These are phyloP conservation scores for Vulpes ferrilata DNA, from an alignment of 2,113 vertebrate genomes.

Conservation along the genomic window DNA sequence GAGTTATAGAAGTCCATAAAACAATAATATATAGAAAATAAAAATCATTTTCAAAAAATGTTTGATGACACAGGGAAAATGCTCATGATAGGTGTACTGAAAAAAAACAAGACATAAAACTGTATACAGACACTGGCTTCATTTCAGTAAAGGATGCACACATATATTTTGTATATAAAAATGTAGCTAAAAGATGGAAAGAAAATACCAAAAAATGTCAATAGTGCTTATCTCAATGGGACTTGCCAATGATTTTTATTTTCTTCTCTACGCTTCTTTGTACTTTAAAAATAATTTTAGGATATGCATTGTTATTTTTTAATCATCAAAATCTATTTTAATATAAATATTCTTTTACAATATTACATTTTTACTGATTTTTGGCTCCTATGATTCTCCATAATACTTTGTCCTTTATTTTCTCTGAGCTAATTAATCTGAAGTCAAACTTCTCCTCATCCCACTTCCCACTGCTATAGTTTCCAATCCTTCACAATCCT, in stretches of 20 bases:
- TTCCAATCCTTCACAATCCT: not conserved
- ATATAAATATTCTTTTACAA: not conserved
- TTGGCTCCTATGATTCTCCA: not conserved
- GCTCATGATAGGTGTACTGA: not conserved
- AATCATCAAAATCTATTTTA: not conserved
- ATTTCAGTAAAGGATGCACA: slow-evolving; percentile 13
- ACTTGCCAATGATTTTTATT: not conserved
- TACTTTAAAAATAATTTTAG: slow-evolving; percentile 37
- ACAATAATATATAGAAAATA: slow-evolving; percentile 3
- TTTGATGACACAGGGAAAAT: slow-evolving; percentile 15
- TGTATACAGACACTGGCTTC: not conserved
- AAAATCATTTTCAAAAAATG: slow-evolving; percentile 4
- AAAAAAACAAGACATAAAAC: not conserved
- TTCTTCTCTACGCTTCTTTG: not conserved
- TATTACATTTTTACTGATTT: not conserved
- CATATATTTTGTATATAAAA: not conserved
- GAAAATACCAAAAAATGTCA: not conserved
- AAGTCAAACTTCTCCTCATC: not conserved
- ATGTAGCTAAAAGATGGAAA: not conserved
- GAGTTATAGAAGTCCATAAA: not conserved
- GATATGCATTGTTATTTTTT: not conserved
- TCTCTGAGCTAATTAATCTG: not conserved
- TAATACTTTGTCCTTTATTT: not conserved
- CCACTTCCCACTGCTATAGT: not conserved
- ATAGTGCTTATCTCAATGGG: not conserved